These are phyloP conservation scores for Malacoctenus gilli DNA, from an alignment of 2,797 vertebrate genomes.

Conservation along the genomic window DNA sequence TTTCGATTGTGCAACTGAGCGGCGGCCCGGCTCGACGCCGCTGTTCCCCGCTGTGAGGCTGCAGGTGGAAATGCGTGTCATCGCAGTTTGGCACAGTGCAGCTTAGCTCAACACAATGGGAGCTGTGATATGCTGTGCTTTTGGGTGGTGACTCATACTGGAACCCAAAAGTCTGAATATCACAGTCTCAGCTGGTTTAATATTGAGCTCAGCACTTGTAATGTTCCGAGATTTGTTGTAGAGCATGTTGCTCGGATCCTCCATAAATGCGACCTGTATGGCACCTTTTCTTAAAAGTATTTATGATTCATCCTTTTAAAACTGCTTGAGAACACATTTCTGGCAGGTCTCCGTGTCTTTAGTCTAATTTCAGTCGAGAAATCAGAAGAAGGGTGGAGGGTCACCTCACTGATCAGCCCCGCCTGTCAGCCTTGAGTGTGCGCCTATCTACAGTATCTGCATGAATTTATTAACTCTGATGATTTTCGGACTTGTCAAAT, in stretches of 20 bases:
- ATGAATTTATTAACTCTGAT: slow-evolving; percentile 23
- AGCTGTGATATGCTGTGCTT: slow-evolving; percentile 7
- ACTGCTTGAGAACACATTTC: neutral
- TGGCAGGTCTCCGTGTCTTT: neutral
- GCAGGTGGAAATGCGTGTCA: slow-evolving; percentile 6
- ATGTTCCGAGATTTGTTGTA: too few relatives aligned
- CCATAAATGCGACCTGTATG: too few relatives aligned
- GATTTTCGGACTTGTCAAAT: slow-evolving; percentile 11
- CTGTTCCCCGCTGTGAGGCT: too few relatives aligned
- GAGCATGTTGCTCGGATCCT: too few relatives aligned
- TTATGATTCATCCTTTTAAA: too few relatives aligned
- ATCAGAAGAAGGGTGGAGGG: slow-evolving; percentile 3
- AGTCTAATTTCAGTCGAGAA: neutral
- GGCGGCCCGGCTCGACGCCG: too few relatives aligned
- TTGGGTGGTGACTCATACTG: neutral
- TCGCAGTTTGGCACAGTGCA: neutral
- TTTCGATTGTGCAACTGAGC: too few relatives aligned
- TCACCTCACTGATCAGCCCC: slow-evolving; percentile 22
- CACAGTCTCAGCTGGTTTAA: neutral
- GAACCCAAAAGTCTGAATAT: neutral
- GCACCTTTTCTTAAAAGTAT: neutral
- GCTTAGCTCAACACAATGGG: slow-evolving; percentile 3
- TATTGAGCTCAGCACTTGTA: too few relatives aligned
- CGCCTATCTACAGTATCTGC: neutral
- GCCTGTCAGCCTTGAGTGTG: slow-evolving; percentile 12